Base-by-base conservation (phyloP, 2,888 invertebrate genomes). In the Germaria angustata region DNA sequence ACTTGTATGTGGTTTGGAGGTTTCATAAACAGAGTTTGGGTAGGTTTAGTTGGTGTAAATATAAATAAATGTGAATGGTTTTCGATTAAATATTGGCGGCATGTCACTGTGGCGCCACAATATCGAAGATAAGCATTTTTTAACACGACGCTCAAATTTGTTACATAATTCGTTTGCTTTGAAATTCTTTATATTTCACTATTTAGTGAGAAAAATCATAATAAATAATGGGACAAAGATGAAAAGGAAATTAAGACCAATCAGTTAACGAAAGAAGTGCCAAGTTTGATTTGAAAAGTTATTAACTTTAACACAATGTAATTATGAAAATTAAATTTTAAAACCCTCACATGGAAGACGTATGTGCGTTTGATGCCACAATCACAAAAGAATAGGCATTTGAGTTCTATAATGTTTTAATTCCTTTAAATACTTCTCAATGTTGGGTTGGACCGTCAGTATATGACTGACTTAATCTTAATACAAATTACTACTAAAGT, bases 21-120 rank as follows among this genome's bases (percentile, higher is more conserved):
- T 3, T 53, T 53, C 6, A 28, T 28, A 9, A 9, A 15, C 8
- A 9, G 15, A 28, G 28, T 53, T 53, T 53, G 28, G 28, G 15
- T 17, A 49, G 11, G 22, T 49, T 49, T 22, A 4, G 49, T 51
- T 87, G 87, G 88, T 87, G 87, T 87, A 87, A 66, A 66, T 36
- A 39, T 51, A 66, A 66, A 66, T 66, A 66, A 66, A 36, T 66
- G n/a, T n/a, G 24, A 20, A 36, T 66, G 51, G 8, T 15, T 66
- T 66, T n/a, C 51, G 66, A 66, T 66, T 66, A 51, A 66, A 87
- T 84, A 86, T 84, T 87, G 88, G 86, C 86, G 86, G 86, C 86
- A 84, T 85, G 86, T 85, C 87, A 86, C 46, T 68, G 36, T 86
- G 66, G 66, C 66, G 66, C 66, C 66, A 66, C 9, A 51, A 36